Base-by-base conservation (phyloP, 2,888 invertebrate species). In the Conchocele bisecta region DNA sequence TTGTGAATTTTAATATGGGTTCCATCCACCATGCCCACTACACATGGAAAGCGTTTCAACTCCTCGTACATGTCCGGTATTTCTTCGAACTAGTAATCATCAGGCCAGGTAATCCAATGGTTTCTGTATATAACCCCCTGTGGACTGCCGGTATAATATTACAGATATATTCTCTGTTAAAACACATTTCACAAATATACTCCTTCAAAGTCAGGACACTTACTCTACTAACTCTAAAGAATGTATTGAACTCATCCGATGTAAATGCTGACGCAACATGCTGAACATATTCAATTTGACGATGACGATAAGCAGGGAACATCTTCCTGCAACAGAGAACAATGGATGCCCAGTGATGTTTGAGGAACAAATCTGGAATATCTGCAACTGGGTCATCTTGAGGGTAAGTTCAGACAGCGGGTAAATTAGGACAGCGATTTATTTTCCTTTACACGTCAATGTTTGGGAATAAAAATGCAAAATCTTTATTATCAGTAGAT, bases 21-120 rank as follows among this genome's bases (percentile, higher is more conserved):
- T 6, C 69, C 57, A 57, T 69, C 69, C n/a, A 61, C 56, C 46
- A 48, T 41, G 13, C 68, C 68, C 6, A 51, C 28, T 13, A 61
- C 24, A 11, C 54, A 48, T 13, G 68, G 60, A n/a, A 70, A 64
- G 29, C 29, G n/a, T 51, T 35, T 63, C n/a, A 58, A 22, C 1
- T 64, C 53, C 24, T 41, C n/a, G 46, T 39, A 66, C 37, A 59
- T 53, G 2, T 28, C 53, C 26, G 44, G 24, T 24, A 56, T 56
- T 37, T 61, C 61, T 31, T 46, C 22, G 13, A 29, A 17, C 28
- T 68, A 41, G 13, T 20, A 31, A 35, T 13, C 24, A 29, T 29
- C 59, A 1, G 66, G 66, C 66, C 58, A 66, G 17, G 20, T 59
- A 33, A 22, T 17, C 6, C 17, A 59, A 17, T 17, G 57, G 59